phyloP scores from a whole-genome alignment of 2,888 invertebrate genomes.

The Thereva unica region DNA sequence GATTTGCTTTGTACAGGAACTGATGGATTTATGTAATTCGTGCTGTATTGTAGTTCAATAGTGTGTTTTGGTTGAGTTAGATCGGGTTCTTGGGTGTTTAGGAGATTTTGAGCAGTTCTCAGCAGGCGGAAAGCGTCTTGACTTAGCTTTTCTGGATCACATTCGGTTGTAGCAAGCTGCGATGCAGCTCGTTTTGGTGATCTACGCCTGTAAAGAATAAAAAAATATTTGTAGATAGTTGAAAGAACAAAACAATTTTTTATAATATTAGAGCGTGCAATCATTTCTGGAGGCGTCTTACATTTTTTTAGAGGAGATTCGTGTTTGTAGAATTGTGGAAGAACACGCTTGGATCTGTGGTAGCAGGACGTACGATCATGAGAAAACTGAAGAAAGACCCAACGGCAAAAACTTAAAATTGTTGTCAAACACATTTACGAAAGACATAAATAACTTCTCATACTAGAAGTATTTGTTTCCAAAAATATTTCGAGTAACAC shows the following conservation, averaged over 20 bases:
- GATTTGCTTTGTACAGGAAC: constrained; percentile 9
- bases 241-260: constrained; percentile 3
- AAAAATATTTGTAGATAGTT: constrained; percentile 13
- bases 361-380: too few relatives aligned
- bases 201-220: constrained; percentile 39
- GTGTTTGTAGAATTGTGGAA: too few relatives aligned
- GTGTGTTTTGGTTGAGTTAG: constrained; percentile 51
- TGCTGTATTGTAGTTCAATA: constrained; percentile 34
- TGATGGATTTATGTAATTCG: constrained; percentile 10
- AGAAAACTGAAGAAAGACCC: too few relatives aligned
- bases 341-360: too few relatives aligned
- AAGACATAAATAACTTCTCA: too few relatives aligned
- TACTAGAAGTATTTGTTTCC: too few relatives aligned
- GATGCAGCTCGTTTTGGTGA: constrained; percentile 40
- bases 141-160: constrained; percentile 66
- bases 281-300: background rate
- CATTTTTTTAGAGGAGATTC: background rate
- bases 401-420: too few relatives aligned
- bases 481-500: too few relatives aligned
- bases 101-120: constrained; percentile 67
- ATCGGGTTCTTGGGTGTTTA: constrained; percentile 68
- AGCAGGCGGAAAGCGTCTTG: constrained; percentile 69
- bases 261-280: constrained; percentile 2
- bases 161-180: constrained; percentile 53
- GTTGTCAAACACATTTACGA: too few relatives aligned